A percentile compares a stretch with the other conserved stretches of the same genome.
Conservation (phyloP, 2,797 vertebrate genomes). For the Pipistrellus kuhlii region DNA sequence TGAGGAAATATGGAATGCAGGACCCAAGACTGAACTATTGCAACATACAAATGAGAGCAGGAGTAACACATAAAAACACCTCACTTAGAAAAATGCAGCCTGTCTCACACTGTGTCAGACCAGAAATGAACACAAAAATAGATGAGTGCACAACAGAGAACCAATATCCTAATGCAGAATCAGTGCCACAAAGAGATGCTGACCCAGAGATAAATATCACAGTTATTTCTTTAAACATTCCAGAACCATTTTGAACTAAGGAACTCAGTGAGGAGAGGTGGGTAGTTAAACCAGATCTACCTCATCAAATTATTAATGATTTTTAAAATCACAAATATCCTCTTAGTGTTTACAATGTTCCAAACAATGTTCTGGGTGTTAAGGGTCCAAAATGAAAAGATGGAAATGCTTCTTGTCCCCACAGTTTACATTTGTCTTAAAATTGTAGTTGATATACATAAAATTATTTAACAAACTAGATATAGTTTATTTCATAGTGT, state of each 20-base stretch:
- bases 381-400: background rate
- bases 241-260: background rate
- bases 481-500: background rate
- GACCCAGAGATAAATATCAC: background rate
- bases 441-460: background rate
- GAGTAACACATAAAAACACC: background rate
- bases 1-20: background rate
- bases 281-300: background rate
- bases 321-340: background rate
- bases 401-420: background rate
- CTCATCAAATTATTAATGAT: background rate
- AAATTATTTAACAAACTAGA: background rate
- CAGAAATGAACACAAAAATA: background rate
- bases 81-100: background rate
- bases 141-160: background rate
- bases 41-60: background rate
- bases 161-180: background rate
- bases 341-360: background rate
- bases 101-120: background rate
- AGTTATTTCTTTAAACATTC: background rate
- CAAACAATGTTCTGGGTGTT: background rate
- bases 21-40: background rate
- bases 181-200: background rate
- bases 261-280: background rate
- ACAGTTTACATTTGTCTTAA: background rate